Conservation (phyloP, 2,797 vertebrate species). For the Poecilia picta region DNA sequence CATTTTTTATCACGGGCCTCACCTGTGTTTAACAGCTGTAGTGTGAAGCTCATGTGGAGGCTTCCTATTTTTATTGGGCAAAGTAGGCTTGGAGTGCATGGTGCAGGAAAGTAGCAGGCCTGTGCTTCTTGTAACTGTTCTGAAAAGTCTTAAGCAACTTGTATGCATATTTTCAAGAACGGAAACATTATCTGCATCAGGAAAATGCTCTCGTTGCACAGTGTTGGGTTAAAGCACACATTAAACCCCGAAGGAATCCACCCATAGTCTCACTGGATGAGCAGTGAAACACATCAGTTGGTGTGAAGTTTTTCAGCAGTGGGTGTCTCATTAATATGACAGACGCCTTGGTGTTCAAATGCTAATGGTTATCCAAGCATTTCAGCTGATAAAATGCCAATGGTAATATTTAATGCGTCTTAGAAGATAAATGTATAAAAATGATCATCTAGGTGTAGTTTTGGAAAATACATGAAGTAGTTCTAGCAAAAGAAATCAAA, state of each 20-base stretch:
- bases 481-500: constrained; percentile 23
- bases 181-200: constrained; percentile 37
- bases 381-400: constrained; percentile 9
- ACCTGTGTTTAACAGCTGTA: constrained; percentile 53
- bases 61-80: constrained; percentile 48
- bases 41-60: constrained; percentile 28
- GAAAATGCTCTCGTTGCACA: constrained; percentile 39
- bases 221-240: constrained; percentile 43
- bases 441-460: constrained; percentile 3
- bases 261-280: constrained; percentile 30
- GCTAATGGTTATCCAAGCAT: constrained; percentile 17
- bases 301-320: constrained; percentile 25
- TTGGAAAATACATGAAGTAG: background rate
- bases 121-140: constrained; percentile 51
- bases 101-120: constrained; percentile 35
- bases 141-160: constrained; percentile 61
- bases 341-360: constrained; percentile 21
- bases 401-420: constrained; percentile 25
- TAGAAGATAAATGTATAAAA: constrained; percentile 29
- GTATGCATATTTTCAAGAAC: constrained; percentile 54
- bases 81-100: constrained; percentile 48
- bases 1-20: constrained; percentile 44
- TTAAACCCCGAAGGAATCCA: constrained; percentile 25
- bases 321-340: constrained; percentile 46
- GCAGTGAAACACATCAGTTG: constrained; percentile 40